These are phyloP conservation scores for Linyphia triangularis DNA, from an alignment of 2,888 invertebrate genomes.

Conservation along the genomic window DNA sequence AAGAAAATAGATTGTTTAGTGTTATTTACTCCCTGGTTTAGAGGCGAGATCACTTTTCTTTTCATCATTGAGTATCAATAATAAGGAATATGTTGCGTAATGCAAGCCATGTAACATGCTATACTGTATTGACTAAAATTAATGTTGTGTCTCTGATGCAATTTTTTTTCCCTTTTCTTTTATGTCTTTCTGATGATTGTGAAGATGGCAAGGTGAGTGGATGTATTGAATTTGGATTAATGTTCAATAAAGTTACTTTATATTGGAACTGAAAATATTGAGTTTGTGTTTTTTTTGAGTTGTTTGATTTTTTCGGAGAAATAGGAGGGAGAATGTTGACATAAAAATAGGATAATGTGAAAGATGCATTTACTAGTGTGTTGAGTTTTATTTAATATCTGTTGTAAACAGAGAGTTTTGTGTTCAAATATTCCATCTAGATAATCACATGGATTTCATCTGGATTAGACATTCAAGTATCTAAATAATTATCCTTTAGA, in stretches of 20 bases:
- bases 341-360: too few species aligned
- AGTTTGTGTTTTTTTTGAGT: slow-evolving; percentile 12
- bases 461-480: too few species aligned
- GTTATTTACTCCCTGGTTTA: not conserved
- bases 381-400: too few species aligned
- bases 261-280: slow-evolving; percentile 13
- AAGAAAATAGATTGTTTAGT: slow-evolving; percentile 51
- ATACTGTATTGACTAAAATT: slow-evolving; percentile 27
- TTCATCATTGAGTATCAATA: slow-evolving; percentile 27
- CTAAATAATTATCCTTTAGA: too few species aligned
- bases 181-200: slow-evolving; percentile 28
- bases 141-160: slow-evolving; percentile 9
- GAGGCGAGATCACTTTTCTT: not conserved
- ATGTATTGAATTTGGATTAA: slow-evolving; percentile 52
- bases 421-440: too few species aligned
- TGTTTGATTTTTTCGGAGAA: slow-evolving; percentile 17
- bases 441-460: too few species aligned
- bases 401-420: too few species aligned
- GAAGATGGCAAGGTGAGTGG: slow-evolving; percentile 9
- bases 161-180: not conserved
- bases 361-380: too few species aligned
- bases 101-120: slow-evolving; percentile 36
- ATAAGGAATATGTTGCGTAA: slow-evolving; percentile 37
- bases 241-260: slow-evolving; percentile 57
- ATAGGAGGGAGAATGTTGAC: too few species aligned